Evolutionary conservation across 2,113 vertebrate species (phyloP), one percentile per base, ranked within the genome.

Genomic region (Otis tarda): DNA sequence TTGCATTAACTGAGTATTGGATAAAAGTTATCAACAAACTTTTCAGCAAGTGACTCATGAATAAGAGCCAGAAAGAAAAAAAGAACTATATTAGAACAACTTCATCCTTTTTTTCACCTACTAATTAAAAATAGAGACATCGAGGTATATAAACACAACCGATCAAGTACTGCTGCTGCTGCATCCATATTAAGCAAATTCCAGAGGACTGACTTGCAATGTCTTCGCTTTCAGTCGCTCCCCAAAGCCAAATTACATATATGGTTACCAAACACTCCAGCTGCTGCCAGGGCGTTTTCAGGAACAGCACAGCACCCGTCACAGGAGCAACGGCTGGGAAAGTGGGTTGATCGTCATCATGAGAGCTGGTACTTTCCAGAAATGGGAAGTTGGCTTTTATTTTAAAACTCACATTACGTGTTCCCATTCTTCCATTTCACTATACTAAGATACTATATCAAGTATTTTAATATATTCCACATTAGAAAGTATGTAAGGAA

Each of bases 151-250:
- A 86, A 74, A 63, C 43, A 83, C 64, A 81, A 75, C 60, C 4
- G 11, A 82, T 14, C 8, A 9, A 94, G 77, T 57, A 11, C 14
- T 57, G 35, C 68, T 71, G 90, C 77, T 90, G 64, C 91, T 47
- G 65, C 33, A 73, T 27, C 95, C 88, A 96, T 93, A 92, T 96
- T 78, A 96, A 96, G 86, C 56, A 90, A 83, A 96, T 89, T 95
- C 94, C 93, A 95, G 81, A 45, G 68, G 91, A 61, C 71, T 95
- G 92, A 67, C 52, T 92, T 74, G 68, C 87, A 71, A 60, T 24
- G 52, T 47, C n/a, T 96, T 86, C 81, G 70, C 83, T 97, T 90
- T 45, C 39, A 93, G 43, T 37, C 2, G 0, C 65, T 70, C 74
- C 65, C 70, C 67, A 64, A 78, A 63, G 81, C 55, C 80, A 95